Base-by-base conservation (phyloP, 2,113 vertebrate genomes). In the Pao palembangensis region DNA sequence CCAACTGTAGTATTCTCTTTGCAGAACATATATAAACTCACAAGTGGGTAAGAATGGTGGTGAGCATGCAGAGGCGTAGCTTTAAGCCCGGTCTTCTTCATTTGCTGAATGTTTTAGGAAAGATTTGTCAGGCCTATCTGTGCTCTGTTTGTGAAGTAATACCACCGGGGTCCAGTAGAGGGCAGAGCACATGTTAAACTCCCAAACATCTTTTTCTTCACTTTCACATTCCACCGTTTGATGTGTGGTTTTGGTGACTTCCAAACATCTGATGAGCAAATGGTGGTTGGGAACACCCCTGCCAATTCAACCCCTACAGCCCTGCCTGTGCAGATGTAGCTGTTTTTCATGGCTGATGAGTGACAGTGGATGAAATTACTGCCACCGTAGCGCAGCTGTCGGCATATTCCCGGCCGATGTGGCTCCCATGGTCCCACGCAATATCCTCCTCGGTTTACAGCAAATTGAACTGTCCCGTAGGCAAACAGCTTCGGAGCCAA, bases 281-380 rank as follows among this genome's bases (percentile, higher is more conserved):
- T 13, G 15, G 44, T 16, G 44, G 44, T 6, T 17, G 44, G 44
- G 15, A 70, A 19, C 72, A 42, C 69, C 65, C 38, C 19, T 79
- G 66, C 64, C 20, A 74, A 51, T n/a, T n/a, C n/a, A n/a, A n/a
- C n/a, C n/a, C n/a, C n/a, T n/a, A n/a, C n/a, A n/a, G n/a, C n/a
- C 19, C 62, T 52, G 63, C 41, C 62, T 52, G 55, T 64, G 63
- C 71, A 60, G 73, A 77, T 64, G 61, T 50, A 58, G 52, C 53
- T 69, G 71, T 81, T 74, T 72, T 58, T 52, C 42, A 47, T 34
- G 50, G 41, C 59, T 53, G 43, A 38, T 66, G 78, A 81, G 54
- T 66, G 61, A 65, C 76, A 79, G 78, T 61, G 60, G 63, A 64
- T 44, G 3, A 69, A 80, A 78, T 66, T 57, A 65, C 71, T 79